Evolutionary conservation across 2,888 invertebrate species (phyloP).

Genomic region (Onthophagus sagittarius): DNA sequence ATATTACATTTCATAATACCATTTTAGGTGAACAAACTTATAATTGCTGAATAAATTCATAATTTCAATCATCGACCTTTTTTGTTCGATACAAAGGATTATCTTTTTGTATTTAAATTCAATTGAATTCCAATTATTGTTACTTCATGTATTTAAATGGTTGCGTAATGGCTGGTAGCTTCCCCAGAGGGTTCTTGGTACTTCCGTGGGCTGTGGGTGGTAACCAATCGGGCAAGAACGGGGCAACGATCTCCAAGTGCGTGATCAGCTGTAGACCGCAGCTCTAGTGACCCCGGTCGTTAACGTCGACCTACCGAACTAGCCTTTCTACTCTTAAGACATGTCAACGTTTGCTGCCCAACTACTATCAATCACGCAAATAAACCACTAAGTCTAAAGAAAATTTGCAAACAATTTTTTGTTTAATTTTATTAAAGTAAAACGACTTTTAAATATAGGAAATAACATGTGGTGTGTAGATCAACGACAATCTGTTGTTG

Average conservation of each 20-base stretch:
- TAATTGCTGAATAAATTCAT: too few species aligned
- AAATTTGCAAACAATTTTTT: slow-evolving; percentile 2
- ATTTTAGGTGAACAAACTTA: too few species aligned
- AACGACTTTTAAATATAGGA: background rate
- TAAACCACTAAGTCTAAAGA: slow-evolving; percentile 6
- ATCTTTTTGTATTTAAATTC: background rate
- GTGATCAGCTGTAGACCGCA: slow-evolving; percentile 43
- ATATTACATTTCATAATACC: too few species aligned
- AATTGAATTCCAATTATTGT: background rate
- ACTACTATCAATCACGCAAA: slow-evolving; percentile 29
- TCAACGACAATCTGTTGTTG: background rate
- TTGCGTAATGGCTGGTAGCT: background rate
- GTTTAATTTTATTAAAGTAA: too few species aligned
- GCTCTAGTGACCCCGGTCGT: slow-evolving; percentile 42
- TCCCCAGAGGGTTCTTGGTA: background rate
- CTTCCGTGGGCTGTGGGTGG: slow-evolving; percentile 4
- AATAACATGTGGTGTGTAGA: background rate
- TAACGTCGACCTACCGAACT: slow-evolving; percentile 39
- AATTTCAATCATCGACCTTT: too few species aligned
- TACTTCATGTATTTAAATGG: background rate
- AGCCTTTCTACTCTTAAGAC: slow-evolving; percentile 39
- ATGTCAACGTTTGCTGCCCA: slow-evolving; percentile 37
- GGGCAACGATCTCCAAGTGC: slow-evolving; percentile 30
- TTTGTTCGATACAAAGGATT: too few species aligned
- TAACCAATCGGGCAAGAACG: background rate